Percentiles rank a stretch among this genome's conserved stretches.
These are phyloP conservation scores for Tyria jacobaeae DNA, from an alignment of 2,888 invertebrate species.

Conservation along the genomic window DNA sequence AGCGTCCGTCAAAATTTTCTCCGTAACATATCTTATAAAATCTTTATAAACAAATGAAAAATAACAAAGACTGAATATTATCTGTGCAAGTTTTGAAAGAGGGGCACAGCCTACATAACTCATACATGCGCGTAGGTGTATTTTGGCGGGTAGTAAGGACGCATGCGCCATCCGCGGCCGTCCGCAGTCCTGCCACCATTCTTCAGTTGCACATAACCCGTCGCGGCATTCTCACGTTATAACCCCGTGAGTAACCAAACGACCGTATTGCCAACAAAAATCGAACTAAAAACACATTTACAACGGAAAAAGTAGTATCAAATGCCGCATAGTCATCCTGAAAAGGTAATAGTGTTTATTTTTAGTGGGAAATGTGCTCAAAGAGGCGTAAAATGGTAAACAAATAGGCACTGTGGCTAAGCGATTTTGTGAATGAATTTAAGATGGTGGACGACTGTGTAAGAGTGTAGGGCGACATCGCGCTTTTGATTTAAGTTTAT, in stretches of 20 bases:
- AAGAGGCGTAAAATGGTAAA: conserved; percentile 78
- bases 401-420: conserved; percentile 74
- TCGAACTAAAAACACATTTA: conserved; percentile 60
- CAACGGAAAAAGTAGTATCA: conserved; percentile 56
- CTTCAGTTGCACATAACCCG: conserved; percentile 80
- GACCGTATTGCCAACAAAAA: conserved; percentile 74
- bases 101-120: conserved; percentile 56
- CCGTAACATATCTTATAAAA: not conserved
- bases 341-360: conserved; percentile 48
- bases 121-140: conserved; percentile 85
- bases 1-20: not conserved
- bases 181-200: conserved; percentile 85
- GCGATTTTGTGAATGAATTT: conserved; percentile 86
- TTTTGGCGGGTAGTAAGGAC: conserved; percentile 81
- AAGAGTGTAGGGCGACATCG: conserved; percentile 66
- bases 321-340: conserved; percentile 38
- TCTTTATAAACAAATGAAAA: conserved; percentile 12
- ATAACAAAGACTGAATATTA: conserved; percentile 48
- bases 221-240: conserved; percentile 59
- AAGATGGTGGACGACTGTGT: conserved; percentile 81
- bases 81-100: conserved; percentile 75
- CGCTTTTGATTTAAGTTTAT: conserved; percentile 57
- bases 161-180: conserved; percentile 75
- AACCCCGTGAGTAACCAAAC: conserved; percentile 54
- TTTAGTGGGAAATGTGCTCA: conserved; percentile 53